These are phyloP conservation scores for Acipenser transmontanus DNA, from an alignment of 2,797 vertebrate genomes.

Conservation along the genomic window DNA sequence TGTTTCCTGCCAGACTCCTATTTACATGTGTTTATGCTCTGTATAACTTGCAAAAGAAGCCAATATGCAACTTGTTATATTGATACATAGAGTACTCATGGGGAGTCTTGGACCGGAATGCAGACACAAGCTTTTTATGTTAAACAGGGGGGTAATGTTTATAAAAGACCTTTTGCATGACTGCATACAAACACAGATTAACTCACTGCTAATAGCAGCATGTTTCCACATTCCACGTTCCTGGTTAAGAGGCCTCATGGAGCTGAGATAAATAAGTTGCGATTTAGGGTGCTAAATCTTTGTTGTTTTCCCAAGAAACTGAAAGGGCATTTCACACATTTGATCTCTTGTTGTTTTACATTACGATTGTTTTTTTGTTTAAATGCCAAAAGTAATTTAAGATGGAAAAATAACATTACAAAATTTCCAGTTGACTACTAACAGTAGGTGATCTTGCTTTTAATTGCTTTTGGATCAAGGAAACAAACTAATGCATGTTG, in stretches of 20 bases:
- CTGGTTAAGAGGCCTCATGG: background rate
- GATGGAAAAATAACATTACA: too few species aligned
- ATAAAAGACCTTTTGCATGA: background rate
- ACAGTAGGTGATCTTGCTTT: too few species aligned
- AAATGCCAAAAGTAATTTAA: background rate
- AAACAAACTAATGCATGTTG: too few species aligned
- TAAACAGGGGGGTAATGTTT: background rate
- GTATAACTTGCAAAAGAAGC: background rate
- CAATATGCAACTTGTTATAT: background rate
- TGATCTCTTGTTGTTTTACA: background rate
- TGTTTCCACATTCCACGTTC: background rate
- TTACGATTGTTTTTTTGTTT: background rate
- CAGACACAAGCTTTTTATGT: background rate
- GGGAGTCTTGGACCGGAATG: background rate
- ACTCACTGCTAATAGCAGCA: background rate
- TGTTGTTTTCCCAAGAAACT: background rate
- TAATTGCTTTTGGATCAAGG: too few species aligned
- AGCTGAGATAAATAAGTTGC: conserved; percentile 2
- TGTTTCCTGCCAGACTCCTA: background rate
- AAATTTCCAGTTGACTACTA: too few species aligned
- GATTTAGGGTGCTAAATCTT: background rate
- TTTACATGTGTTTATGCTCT: background rate
- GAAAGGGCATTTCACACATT: background rate
- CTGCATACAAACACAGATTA: background rate
- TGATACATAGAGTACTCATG: background rate